These are phyloP conservation scores for Mormyrus proboscirostris DNA, from an alignment of 2,797 vertebrate species.

Conservation along the genomic window DNA sequence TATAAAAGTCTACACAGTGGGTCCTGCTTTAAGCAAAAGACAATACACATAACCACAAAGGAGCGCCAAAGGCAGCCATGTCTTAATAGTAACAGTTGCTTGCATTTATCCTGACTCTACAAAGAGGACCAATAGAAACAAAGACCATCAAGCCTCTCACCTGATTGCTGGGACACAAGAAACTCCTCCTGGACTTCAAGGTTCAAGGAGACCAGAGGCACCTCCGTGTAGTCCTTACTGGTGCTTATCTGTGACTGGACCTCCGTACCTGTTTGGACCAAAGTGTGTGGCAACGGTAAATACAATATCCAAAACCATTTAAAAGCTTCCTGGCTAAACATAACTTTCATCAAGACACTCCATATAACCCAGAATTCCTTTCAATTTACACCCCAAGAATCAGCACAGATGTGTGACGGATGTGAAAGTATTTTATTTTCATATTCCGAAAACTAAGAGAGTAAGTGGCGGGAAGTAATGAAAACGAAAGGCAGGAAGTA, in stretches of 20 bases:
- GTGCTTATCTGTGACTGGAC: conserved; percentile 39
- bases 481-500: not conserved
- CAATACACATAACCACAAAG: not conserved
- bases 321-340: not conserved
- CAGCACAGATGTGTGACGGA: not conserved
- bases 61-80: not conserved
- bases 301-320: not conserved
- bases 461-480: not conserved
- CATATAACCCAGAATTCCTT: not conserved
- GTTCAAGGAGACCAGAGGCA: conserved; percentile 68
- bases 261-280: not conserved
- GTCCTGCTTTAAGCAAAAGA: not conserved
- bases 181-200: conserved; percentile 62
- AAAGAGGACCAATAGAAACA: no score
- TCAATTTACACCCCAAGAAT: not conserved
- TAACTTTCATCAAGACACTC: not conserved
- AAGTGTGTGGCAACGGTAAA: not conserved
- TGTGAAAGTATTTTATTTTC: not conserved
- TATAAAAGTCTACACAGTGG: not conserved
- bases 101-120: not conserved
- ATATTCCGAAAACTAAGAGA: not conserved
- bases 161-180: conserved; percentile 61
- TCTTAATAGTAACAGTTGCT: not conserved
- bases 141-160: conserved; percentile 49
- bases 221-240: conserved; percentile 69